A percentile compares a stretch with the other conserved stretches of the same genome.
phyloP scores from a whole-genome alignment of 64 coral and sea anemone genomes.

The Actinia equina region DNA sequence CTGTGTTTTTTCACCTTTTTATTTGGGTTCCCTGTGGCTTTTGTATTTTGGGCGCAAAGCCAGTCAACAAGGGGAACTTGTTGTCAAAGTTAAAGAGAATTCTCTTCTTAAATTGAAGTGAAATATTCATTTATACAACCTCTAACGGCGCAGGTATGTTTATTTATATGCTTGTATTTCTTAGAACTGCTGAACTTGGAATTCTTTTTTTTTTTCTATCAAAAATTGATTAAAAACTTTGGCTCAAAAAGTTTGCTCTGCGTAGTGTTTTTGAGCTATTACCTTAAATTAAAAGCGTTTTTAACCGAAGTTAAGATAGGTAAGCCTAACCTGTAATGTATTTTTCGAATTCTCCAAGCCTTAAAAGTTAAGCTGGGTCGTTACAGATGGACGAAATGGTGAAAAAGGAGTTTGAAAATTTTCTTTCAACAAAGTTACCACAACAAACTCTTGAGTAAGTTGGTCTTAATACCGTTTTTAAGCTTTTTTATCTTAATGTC shows the following conservation, averaged over 20 bases:
- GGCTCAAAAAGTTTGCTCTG: no score
- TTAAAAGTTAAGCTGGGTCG: neutral
- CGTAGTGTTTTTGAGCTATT: neutral
- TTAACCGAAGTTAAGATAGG: neutral
- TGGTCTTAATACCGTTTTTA: neutral
- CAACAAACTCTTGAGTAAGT: constrained; percentile 20
- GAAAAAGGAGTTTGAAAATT: constrained; percentile 3
- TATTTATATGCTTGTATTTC: neutral
- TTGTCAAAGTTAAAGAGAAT: neutral
- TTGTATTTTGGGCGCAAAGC: neutral
- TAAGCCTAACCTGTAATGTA: neutral
- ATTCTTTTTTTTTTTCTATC: neutral
- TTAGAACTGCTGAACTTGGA: neutral
- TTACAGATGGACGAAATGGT: constrained; percentile 1
- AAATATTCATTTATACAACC: neutral
- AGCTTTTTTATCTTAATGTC: no score
- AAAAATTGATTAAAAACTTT: neutral
- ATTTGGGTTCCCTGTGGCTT: neutral
- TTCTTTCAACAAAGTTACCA: neutral
- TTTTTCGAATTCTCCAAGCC: neutral
- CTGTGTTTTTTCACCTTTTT: neutral
- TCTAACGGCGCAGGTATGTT: neutral
- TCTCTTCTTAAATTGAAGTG: no score
- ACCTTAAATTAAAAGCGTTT: neutral
- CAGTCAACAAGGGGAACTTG: neutral